phyloP scores from a whole-genome alignment of 1,140 invertebrate species.

The Cotesia glomerata region DNA sequence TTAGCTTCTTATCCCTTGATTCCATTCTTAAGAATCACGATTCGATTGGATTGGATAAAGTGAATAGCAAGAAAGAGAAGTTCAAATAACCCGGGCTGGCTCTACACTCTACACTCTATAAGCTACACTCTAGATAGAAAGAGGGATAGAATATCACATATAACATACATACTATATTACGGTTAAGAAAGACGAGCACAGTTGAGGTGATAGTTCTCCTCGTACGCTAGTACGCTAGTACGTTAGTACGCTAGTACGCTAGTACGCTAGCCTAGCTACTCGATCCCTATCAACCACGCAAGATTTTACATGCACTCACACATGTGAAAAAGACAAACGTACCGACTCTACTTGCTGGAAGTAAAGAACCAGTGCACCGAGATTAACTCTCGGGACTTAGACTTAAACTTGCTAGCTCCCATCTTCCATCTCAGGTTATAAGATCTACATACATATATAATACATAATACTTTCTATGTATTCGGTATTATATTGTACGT shows the following conservation, averaged over 20 bases:
- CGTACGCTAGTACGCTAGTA: neutral
- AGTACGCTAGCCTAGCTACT: neutral
- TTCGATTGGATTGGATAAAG: no score
- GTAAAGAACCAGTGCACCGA: neutral
- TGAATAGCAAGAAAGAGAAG: no score
- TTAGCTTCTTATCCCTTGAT: neutral
- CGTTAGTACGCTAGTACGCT: no score
- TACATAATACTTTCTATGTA: neutral
- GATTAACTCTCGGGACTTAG: neutral
- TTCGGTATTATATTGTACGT: neutral
- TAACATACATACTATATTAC: no score
- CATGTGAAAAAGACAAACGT: slow-evolving; percentile 22
- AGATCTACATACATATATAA: neutral
- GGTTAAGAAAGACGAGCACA: neutral
- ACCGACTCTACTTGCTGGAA: neutral
- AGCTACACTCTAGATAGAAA: no score
- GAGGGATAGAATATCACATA: no score
- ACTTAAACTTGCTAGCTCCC: neutral
- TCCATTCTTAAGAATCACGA: no score
- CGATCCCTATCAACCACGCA: slow-evolving; percentile 16
- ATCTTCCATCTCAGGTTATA: neutral
- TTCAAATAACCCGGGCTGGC: neutral
- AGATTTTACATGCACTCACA: neutral
- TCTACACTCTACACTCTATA: no score
- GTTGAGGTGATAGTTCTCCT: neutral